These are phyloP conservation scores for Silurus asotus DNA, from an alignment of 2,113 vertebrate species.

Conservation along the genomic window DNA sequence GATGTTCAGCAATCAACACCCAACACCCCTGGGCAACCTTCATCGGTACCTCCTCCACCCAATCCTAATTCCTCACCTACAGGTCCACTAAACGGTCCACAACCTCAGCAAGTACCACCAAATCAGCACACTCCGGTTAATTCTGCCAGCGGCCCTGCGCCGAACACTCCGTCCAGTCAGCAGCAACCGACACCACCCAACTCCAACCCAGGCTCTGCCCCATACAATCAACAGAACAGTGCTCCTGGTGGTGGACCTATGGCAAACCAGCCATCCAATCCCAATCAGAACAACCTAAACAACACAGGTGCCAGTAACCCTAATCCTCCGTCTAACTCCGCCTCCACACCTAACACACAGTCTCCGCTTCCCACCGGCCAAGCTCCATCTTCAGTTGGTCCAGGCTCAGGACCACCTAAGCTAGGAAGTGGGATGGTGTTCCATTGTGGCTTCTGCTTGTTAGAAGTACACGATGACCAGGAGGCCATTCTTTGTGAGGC, in stretches of 20 bases:
- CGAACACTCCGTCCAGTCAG: slow-evolving; percentile 71
- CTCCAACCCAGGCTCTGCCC: slow-evolving; percentile 75
- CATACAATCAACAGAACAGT: slow-evolving; percentile 82
- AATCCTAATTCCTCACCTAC: slow-evolving; percentile 77
- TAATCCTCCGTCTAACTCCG: slow-evolving; percentile 76
- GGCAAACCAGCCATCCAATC: slow-evolving; percentile 67
- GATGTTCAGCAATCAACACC: slow-evolving; percentile 72
- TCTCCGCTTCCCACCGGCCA: slow-evolving; percentile 71
- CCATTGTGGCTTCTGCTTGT: slow-evolving; percentile 89
- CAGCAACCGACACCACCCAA: slow-evolving; percentile 75
- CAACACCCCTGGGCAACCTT: slow-evolving; percentile 77
- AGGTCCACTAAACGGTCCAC: slow-evolving; percentile 75
- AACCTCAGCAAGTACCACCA: slow-evolving; percentile 70
- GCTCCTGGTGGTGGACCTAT: slow-evolving; percentile 66
- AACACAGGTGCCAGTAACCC: slow-evolving; percentile 75
- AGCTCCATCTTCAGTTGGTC: slow-evolving; percentile 65
- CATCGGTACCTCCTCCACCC: slow-evolving; percentile 69
- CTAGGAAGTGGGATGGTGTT: slow-evolving; percentile 81
- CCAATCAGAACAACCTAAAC: slow-evolving; percentile 73
- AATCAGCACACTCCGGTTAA: slow-evolving; percentile 71
- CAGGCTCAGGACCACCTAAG: slow-evolving; percentile 72
- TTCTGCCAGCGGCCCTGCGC: slow-evolving; percentile 69
- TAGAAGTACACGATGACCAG: slow-evolving; percentile 94
- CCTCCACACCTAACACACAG: slow-evolving; percentile 75
- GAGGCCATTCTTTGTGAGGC: slow-evolving; percentile 96